Evolutionary conservation across 2,888 invertebrate genomes (phyloP), one percentile per base, ranked within the genome.

Genomic region (Idaea biselata): DNA sequence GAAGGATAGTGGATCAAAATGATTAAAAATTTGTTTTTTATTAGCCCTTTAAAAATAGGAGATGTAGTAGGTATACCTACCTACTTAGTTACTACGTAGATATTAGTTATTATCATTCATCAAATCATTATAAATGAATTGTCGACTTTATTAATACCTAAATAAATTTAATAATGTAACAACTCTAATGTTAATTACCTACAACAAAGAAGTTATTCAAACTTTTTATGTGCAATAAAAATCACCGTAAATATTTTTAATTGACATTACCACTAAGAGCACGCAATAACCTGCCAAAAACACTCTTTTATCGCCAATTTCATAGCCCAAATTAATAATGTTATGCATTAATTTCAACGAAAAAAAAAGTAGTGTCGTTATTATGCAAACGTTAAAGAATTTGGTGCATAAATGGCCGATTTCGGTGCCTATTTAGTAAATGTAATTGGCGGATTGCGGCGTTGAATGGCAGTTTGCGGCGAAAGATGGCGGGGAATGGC

Each of bases 371-470:
- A 74, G 72, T 32, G 60, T 61, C 16, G 63, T 18, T 61, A 55
- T 64, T 70, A 79, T 77, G 74, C 77, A 78, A 82, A 75, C 83
- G 86, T 87, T 44, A 87, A 88, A 86, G 73, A 83, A 87, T 88
- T 85, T 73, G 74, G 68, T 74, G 77, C 79, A 68, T 79, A 83
- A 89, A 91, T 84, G 82, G 86, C 81, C 87, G 87, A 58, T 63
- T 63, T 60, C 55, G 60, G n/a, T 25, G 53, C 54, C 86, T 83
- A 88, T 91, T 90, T 86, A 80, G 78, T 82, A 82, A 78, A 82
- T 82, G 82, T 85, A 84, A 84, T 83, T 81, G 86, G 77, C 80
- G 73, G 75, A 78, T 76, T 76, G 78, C 77, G 75, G 78, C 82
- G 7, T 44, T 11, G 44, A 44, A 44, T 44, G 11, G 44, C 44